phyloP scores from a whole-genome alignment of 2,797 vertebrate species.

The Epinephelus awoara region DNA sequence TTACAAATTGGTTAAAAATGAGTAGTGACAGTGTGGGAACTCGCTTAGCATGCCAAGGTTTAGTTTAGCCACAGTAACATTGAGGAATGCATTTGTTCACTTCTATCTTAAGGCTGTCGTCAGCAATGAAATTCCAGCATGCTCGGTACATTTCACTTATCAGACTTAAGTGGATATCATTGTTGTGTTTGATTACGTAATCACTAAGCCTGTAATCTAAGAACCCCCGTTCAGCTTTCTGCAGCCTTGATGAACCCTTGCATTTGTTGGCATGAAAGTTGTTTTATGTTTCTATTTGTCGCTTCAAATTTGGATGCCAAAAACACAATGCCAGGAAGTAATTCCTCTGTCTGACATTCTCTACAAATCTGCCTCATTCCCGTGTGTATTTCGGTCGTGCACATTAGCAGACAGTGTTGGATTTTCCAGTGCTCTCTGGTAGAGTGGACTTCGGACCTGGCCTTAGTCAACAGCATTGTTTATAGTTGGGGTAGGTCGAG shows the following conservation, averaged over 20 bases:
- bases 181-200: conserved; percentile 67
- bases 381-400: conserved; percentile 11
- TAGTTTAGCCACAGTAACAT: conserved; percentile 24
- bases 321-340: neutral
- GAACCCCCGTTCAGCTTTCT: conserved; percentile 4
- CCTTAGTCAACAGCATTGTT: conserved; percentile 73
- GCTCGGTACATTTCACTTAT: conserved; percentile 62
- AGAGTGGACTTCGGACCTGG: conserved; percentile 75
- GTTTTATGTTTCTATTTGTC: neutral
- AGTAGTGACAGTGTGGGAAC: conserved; percentile 42
- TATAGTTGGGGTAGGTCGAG: conserved; percentile 67
- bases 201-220: conserved; percentile 46
- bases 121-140: conserved; percentile 61
- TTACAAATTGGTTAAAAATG: neutral
- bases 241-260: conserved; percentile 35
- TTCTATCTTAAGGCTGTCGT: conserved; percentile 51
- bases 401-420: conserved; percentile 8
- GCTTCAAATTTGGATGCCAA: neutral
- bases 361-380: neutral
- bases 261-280: neutral
- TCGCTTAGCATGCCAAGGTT: conserved; percentile 30
- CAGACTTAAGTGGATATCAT: conserved; percentile 49
- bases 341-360: neutral
- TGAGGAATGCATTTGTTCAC: conserved; percentile 60
- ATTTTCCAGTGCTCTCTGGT: conserved; percentile 37